Base-by-base conservation (phyloP, 2,113 vertebrate genomes). In the Austrofundulus limnaeus region DNA sequence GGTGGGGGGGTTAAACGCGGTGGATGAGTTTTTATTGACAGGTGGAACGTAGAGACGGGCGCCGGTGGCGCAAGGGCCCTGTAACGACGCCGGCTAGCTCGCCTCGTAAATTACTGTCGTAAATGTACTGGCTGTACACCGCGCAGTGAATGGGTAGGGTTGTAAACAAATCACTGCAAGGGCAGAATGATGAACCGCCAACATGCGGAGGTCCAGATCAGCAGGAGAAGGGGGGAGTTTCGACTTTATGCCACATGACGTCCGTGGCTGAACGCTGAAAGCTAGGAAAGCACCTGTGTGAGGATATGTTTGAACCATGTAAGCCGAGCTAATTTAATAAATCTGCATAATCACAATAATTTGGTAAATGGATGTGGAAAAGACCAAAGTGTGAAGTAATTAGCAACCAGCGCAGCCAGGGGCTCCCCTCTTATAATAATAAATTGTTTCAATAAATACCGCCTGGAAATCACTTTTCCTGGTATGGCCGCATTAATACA, bases 61-160 rank as follows among this genome's bases (percentile, higher is more conserved):
- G 38, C 47, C 41, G 34, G 49, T 54, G n/a, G n/a, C n/a, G 70
- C 55, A 12, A 42, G 49, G 46, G 59, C 65, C 58, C 48, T 64
- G 61, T 74, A 70, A 66, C 10, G n/a, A 63, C 8, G 4, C 38
- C 3, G 53, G 41, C 62, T 67, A 82, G 83, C 83, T 76, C 62
- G 25, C 62, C 52, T 77, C 74, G 41, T 90, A 90, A 91, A 88
- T 86, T 84, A 87, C 63, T 57, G 72, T 52, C 72, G 82, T 88
- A 89, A 89, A 90, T 62, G 63, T 70, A 74, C 66, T 78, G 66
- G 75, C 75, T 59, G 72, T 79, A 67, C 76, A 70, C 70, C 42
- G 28, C 5, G 50, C 59, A 49, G 82, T 66, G 77, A 58, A 61
- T 67, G 41, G 17, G 25, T 25, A 20, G 31, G 15, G 42, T 77